Evolutionary conservation across 2,797 vertebrate genomes (phyloP).

Genomic region (Diplodus sargus): DNA sequence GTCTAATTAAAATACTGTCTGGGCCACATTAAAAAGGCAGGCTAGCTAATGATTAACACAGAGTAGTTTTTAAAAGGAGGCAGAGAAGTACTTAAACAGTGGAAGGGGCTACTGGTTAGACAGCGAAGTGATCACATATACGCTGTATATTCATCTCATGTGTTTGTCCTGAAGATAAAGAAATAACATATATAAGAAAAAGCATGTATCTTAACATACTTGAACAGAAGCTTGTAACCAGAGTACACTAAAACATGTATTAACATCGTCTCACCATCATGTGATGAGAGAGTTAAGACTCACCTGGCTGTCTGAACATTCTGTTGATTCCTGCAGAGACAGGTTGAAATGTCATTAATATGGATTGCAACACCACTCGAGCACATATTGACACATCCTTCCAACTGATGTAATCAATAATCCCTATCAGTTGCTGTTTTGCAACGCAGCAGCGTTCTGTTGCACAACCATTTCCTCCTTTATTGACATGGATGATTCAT

Average conservation of each 20-base stretch:
- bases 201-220: neutral
- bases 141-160: neutral
- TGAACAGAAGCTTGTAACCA: neutral
- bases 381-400: neutral
- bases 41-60: slow-evolving; percentile 79
- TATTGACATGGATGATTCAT: neutral
- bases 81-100: slow-evolving; percentile 46
- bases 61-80: slow-evolving; percentile 65
- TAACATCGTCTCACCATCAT: slow-evolving; percentile 8
- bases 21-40: slow-evolving; percentile 74
- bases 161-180: slow-evolving; percentile 1
- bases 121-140: slow-evolving; percentile 22
- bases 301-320: slow-evolving; percentile 79
- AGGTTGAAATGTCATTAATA: neutral
- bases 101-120: slow-evolving; percentile 42
- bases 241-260: neutral
- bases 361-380: neutral
- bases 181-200: slow-evolving; percentile 1
- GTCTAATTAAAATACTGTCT: slow-evolving; percentile 83
- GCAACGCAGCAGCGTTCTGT: neutral
- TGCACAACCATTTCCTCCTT: neutral
- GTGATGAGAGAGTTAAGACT: slow-evolving; percentile 43
- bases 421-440: neutral
- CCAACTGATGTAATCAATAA: neutral
- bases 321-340: slow-evolving; percentile 73